These are phyloP conservation scores for Nephotettix cincticeps DNA, from an alignment of 1,140 invertebrate species.

Conservation along the genomic window DNA sequence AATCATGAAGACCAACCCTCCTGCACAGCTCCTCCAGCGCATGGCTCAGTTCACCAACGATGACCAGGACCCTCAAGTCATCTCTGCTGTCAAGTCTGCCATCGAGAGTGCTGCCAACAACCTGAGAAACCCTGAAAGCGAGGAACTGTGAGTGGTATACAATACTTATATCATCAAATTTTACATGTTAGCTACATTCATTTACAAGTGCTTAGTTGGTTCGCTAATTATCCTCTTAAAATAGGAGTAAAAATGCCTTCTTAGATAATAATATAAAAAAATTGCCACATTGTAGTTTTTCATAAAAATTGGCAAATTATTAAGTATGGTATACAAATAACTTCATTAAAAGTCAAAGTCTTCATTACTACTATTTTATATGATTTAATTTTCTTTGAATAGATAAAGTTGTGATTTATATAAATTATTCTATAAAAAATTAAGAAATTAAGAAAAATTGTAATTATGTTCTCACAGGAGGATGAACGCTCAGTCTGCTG, in stretches of 20 bases:
- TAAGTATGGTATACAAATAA: background rate
- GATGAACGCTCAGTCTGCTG: conserved; percentile 54
- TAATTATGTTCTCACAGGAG: conserved; percentile 39
- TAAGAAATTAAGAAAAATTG: background rate
- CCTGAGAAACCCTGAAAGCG: conserved; percentile 12
- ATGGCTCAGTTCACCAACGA: conserved; percentile 66
- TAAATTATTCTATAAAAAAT: background rate
- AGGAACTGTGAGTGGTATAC: background rate
- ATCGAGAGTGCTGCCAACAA: conserved; percentile 54
- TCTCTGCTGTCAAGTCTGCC: conserved; percentile 57
- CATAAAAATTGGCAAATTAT: background rate
- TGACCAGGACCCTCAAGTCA: conserved; percentile 61
- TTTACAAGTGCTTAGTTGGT: no score
- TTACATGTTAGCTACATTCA: no score
- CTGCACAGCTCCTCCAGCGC: conserved; percentile 60
- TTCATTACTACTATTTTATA: no score
- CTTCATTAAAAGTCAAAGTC: background rate
- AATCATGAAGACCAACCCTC: conserved; percentile 58
- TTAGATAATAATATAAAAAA: no score
- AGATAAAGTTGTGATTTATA: background rate
- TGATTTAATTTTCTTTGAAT: no score
- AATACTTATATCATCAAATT: no score
- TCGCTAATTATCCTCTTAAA: no score
- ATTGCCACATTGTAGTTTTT: no score
- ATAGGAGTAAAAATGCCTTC: no score